Evolutionary conservation across 2,888 invertebrate genomes (phyloP).

Genomic region (Hydraecia micacea): DNA sequence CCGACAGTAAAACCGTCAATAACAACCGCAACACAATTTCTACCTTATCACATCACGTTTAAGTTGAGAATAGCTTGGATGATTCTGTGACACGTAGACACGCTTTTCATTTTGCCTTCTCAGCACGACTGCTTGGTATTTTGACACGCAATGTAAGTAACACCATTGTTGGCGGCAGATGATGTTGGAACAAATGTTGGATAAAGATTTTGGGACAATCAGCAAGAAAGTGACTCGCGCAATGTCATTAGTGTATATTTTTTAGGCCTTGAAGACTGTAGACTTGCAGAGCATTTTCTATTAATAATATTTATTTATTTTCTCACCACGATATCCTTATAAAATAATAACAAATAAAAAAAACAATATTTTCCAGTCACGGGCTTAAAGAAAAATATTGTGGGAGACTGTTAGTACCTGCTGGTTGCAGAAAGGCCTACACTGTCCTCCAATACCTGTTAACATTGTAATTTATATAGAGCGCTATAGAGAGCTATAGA

Average conservation of each 20-base stretch:
- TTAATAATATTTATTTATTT: too few relatives aligned
- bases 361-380: too few relatives aligned
- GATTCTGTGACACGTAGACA: constrained; percentile 10
- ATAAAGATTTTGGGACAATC: constrained; percentile 19
- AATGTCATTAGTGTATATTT: background rate
- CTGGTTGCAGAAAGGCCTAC: too few relatives aligned
- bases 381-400: too few relatives aligned
- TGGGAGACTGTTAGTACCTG: too few relatives aligned
- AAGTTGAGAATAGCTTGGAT: background rate
- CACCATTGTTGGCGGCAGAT: constrained; percentile 34
- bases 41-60: background rate
- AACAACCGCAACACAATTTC: constrained; percentile 3
- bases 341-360: too few relatives aligned
- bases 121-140: constrained; percentile 38
- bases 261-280: background rate
- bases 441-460: too few relatives aligned
- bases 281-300: too few relatives aligned
- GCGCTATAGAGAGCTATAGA: too few relatives aligned
- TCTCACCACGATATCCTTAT: too few relatives aligned
- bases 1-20: constrained; percentile 27
- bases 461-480: too few relatives aligned
- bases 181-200: constrained; percentile 33
- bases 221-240: background rate
- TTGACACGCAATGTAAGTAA: constrained; percentile 51
- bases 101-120: constrained; percentile 45